Conservation (phyloP, 2,113 vertebrate species). For the Rhinopomastus cyanomelas region DNA sequence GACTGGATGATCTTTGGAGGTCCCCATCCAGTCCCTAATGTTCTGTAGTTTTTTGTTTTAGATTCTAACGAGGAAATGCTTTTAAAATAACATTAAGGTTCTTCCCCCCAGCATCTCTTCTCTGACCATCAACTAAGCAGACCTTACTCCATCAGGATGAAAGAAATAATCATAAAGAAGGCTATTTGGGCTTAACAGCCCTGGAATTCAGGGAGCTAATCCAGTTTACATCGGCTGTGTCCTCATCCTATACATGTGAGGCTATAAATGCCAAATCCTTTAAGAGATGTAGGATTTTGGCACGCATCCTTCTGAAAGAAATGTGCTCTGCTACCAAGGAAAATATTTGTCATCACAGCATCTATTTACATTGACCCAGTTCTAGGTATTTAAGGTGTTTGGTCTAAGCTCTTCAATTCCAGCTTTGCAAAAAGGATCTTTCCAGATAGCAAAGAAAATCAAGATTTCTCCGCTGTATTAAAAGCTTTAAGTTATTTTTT, state of each 20-base stretch:
- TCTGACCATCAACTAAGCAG: neutral
- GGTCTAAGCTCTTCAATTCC: neutral
- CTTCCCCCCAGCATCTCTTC: neutral
- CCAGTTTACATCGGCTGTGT: neutral
- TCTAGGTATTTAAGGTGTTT: conserved; percentile 3
- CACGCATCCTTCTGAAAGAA: neutral
- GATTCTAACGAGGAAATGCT: neutral
- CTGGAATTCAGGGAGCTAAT: neutral
- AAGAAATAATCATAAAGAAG: neutral
- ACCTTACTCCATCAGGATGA: neutral
- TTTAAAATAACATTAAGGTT: neutral
- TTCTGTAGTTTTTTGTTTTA: too few species aligned
- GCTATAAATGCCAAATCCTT: conserved; percentile 21
- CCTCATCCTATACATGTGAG: neutral
- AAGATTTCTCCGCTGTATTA: neutral
- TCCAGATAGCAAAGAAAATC: neutral
- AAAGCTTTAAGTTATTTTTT: neutral
- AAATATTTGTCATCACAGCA: conserved; percentile 7
- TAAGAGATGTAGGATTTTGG: neutral
- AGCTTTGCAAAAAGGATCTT: neutral
- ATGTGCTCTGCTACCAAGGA: neutral
- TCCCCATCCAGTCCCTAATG: too few species aligned
- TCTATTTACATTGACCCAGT: conserved; percentile 4
- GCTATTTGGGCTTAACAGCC: neutral
- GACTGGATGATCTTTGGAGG: too few species aligned